A percentile compares a stretch with the other conserved stretches of the same genome.
These are phyloP conservation scores for Brenthis daphne DNA, from an alignment of 2,888 invertebrate species.

Conservation along the genomic window DNA sequence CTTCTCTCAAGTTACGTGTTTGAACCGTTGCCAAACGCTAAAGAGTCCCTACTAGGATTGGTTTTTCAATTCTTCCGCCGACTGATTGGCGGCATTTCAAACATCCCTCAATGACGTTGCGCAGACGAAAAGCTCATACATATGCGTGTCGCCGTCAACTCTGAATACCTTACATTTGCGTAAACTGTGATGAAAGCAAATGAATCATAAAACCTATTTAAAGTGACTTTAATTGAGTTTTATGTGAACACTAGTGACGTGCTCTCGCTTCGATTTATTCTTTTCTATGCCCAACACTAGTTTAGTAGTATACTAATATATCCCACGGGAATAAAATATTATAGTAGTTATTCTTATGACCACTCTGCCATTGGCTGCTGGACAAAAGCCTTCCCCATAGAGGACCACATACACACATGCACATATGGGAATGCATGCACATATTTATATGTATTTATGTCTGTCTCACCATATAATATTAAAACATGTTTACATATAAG, in stretches of 20 bases:
- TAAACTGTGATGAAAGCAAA: slow-evolving; percentile 25
- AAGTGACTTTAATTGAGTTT: slow-evolving; percentile 5
- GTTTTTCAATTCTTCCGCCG: slow-evolving; percentile 32
- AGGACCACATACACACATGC: no score
- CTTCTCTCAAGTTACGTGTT: slow-evolving; percentile 11
- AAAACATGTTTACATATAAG: no score
- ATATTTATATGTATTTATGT: no score
- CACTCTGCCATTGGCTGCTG: no score
- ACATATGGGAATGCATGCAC: no score
- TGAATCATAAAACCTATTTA: slow-evolving; percentile 24
- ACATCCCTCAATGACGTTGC: slow-evolving; percentile 30
- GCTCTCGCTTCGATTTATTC: background rate
- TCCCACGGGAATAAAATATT: no score
- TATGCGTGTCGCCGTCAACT: slow-evolving; percentile 17
- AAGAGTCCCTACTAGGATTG: slow-evolving; percentile 17
- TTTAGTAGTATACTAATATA: no score
- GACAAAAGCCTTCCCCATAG: no score
- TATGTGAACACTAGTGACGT: background rate
- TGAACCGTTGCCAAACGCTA: slow-evolving; percentile 25
- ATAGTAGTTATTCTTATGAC: no score
- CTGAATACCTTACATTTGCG: slow-evolving; percentile 30
- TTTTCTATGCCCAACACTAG: background rate
- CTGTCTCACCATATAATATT: no score
- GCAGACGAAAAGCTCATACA: slow-evolving; percentile 23
- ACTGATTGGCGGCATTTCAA: slow-evolving; percentile 33